Percentiles rank a stretch among this genome's conserved stretches.
Evolutionary conservation across 2,888 invertebrate species (phyloP).

Genomic region (Drosophila borborema): DNA sequence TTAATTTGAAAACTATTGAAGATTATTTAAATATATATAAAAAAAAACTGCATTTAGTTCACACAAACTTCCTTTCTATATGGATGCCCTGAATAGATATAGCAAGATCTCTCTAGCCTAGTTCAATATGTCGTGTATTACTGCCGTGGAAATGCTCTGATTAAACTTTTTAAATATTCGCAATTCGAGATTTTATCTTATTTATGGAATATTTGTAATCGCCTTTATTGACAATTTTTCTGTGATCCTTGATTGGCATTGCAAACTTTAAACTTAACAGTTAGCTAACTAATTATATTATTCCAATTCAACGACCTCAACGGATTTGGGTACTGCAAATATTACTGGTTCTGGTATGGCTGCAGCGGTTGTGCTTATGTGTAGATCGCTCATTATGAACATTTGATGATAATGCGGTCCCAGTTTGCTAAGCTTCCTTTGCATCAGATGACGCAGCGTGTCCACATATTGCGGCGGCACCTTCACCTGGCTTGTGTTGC

Average conservation of each 20-base stretch:
- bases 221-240: slow-evolving; percentile 21
- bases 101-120: slow-evolving; percentile 5
- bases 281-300: slow-evolving; percentile 38
- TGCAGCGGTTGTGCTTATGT: slow-evolving; percentile 20
- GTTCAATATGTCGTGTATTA: background rate
- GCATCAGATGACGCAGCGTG: slow-evolving; percentile 91
- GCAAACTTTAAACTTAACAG: slow-evolving; percentile 23
- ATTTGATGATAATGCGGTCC: slow-evolving; percentile 92
- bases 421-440: slow-evolving; percentile 91
- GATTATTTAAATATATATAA: slow-evolving; percentile 45
- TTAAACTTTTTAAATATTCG: slow-evolving; percentile 17
- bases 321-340: slow-evolving; percentile 24
- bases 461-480: slow-evolving; percentile 92
- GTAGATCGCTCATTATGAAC: slow-evolving; percentile 86
- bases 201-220: background rate
- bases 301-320: slow-evolving; percentile 68
- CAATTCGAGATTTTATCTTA: background rate
- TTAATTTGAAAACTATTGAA: slow-evolving; percentile 51
- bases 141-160: slow-evolving; percentile 14
- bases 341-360: slow-evolving; percentile 28
- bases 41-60: slow-evolving; percentile 56
- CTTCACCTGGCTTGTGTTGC: slow-evolving; percentile 89
- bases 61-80: slow-evolving; percentile 14
- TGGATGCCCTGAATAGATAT: background rate
- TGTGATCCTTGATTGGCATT: slow-evolving; percentile 6